A percentile compares a stretch with the other conserved stretches of the same genome.
phyloP scores from a whole-genome alignment of 1,140 invertebrate species.

The Holotrichia oblita region DNA sequence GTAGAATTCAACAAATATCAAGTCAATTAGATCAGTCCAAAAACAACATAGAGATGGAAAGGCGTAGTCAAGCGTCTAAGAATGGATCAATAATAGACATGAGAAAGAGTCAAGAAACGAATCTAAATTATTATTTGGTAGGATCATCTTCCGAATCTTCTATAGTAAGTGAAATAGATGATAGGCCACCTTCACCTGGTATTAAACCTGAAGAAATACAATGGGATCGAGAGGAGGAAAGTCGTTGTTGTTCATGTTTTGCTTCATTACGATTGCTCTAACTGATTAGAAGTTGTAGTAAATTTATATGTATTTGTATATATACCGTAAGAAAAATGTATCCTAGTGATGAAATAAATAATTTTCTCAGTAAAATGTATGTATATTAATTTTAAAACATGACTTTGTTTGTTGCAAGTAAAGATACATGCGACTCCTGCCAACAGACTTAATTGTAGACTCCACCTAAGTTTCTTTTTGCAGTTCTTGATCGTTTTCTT shows the following conservation, averaged over 20 bases:
- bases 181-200: neutral
- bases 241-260: conserved; percentile 7
- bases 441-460: too few relatives aligned
- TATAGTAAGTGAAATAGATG: neutral
- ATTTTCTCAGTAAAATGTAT: neutral
- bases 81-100: conserved; percentile 9
- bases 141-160: conserved; percentile 5
- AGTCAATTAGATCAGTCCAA: neutral
- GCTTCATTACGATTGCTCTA: neutral
- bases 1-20: neutral
- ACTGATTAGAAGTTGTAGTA: neutral
- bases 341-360: neutral
- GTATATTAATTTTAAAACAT: too few relatives aligned
- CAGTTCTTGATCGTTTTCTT: too few relatives aligned
- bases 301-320: neutral
- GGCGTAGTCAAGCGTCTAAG: neutral
- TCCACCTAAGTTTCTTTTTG: too few relatives aligned
- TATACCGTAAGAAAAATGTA: conserved; percentile 9
- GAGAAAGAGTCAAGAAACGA: conserved; percentile 8
- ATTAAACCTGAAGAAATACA: conserved; percentile 1
- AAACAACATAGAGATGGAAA: neutral
- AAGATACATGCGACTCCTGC: too few relatives aligned
- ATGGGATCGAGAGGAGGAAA: neutral
- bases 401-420: too few relatives aligned
- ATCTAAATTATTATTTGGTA: conserved; percentile 11